Percentiles rank a stretch among this genome's conserved stretches.
Evolutionary conservation across 2,797 vertebrate genomes (phyloP).

Genomic region (Acanthurus leucopareius): DNA sequence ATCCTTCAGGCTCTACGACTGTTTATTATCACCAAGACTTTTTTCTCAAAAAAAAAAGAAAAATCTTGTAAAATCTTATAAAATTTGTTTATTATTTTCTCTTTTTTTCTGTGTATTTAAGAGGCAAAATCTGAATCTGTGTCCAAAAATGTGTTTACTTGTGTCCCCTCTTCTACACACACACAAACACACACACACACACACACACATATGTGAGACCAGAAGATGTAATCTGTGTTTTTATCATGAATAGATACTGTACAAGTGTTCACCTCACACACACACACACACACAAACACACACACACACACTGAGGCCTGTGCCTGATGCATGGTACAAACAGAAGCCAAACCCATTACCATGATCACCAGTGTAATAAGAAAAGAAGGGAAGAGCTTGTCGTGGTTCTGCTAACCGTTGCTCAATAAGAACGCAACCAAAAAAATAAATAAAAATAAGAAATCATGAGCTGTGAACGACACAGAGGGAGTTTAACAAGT

Average conservation of each 20-base stretch:
- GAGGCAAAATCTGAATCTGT: not conserved
- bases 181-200: not conserved
- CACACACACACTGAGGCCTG: constrained; percentile 6
- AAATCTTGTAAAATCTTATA: too few relatives aligned
- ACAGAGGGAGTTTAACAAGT: constrained; percentile 54
- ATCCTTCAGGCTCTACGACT: constrained; percentile 48
- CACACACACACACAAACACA: not conserved
- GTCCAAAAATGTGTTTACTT: constrained; percentile 6
- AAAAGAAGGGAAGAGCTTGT: constrained; percentile 26
- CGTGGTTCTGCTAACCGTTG: constrained; percentile 9
- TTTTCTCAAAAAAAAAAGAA: too few relatives aligned
- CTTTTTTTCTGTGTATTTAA: constrained; percentile 1
- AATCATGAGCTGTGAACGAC: not conserved
- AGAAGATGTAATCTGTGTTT: constrained; percentile 30
- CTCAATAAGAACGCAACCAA: constrained; percentile 17
- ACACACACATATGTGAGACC: not conserved
- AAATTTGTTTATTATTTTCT: not conserved
- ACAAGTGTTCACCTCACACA: constrained; percentile 40
- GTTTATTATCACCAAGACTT: constrained; percentile 21
- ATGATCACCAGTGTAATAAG: constrained; percentile 35
- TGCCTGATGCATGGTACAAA: constrained; percentile 16
- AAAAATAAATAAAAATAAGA: not conserved
- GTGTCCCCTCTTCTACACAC: constrained; percentile 19
- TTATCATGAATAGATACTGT: constrained; percentile 30
- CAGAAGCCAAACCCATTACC: constrained; percentile 36